Evolutionary conservation across 1,140 invertebrate species (phyloP), one percentile per base, ranked within the genome.

Genomic region (Drosophila micromelanica): DNA sequence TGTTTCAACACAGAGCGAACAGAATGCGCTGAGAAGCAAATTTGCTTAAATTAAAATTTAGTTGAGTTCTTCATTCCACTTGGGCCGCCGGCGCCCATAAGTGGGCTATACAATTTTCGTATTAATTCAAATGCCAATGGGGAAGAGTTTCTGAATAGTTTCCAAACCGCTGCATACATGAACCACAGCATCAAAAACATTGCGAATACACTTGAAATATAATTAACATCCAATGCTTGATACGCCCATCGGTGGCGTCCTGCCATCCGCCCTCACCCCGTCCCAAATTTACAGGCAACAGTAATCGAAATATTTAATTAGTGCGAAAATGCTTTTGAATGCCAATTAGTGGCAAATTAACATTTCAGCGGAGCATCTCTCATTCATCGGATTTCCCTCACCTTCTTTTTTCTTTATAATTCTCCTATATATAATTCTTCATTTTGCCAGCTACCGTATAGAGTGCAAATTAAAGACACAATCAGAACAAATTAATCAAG

Each of bases 221-320:
- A 82, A 86, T 82, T 82, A 89, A 89, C 72, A 82, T 70, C 60
- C 77, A 77, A 51, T 55, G 63, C 20, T 52, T 37, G 37, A 49
- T 55, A 27, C 70, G 27, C 35, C 55, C 45, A 62, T 23, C 27
- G 43, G 48, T 49, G 2, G 7, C 1, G 6, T 6, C n/a, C 12
- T n/a, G 6, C 1, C 43, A 4, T 9, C 43, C 15, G 0, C 55
- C 62, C 43, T 38, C 73, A 8, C 8, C 46, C 23, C 59, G 9
- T 2, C 61, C 32, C 9, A 1, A 23, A 6, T 7, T 20, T 30
- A 12, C 35, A 55, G 42, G 40, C 37, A 54, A 49, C 63, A 77
- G 84, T 80, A 87, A 87, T 89, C 79, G 84, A 87, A 87, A 87
- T 87, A 89, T 87, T 87, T 87, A 87, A 87, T 87, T 87, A 87